Evolutionary conservation across 2,888 invertebrate species (phyloP).

Genomic region (Stramonita haemastoma): DNA sequence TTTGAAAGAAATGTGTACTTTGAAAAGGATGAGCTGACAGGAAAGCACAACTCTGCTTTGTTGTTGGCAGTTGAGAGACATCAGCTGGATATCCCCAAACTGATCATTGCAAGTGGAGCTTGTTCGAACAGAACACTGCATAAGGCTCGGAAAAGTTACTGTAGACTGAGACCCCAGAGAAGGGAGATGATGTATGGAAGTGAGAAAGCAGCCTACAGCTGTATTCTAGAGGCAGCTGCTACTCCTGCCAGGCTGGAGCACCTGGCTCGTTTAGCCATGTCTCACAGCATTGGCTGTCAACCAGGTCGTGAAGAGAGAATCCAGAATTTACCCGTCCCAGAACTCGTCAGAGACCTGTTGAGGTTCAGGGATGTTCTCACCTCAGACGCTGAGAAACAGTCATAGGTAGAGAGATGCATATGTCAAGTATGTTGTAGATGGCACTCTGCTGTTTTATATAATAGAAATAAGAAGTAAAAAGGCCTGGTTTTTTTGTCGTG

Average conservation of each 20-base stretch:
- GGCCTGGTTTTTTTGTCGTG: no score
- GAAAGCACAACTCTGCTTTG: not conserved
- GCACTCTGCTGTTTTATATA: no score
- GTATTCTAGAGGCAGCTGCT: not conserved
- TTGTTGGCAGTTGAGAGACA: not conserved
- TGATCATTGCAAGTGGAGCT: not conserved
- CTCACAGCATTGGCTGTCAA: no score
- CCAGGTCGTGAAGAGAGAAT: slow-evolving; percentile 19
- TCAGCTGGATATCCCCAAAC: not conserved
- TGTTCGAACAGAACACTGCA: not conserved
- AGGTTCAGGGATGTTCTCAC: slow-evolving; percentile 11
- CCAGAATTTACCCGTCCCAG: not conserved
- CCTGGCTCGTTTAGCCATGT: not conserved
- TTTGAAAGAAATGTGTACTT: not conserved
- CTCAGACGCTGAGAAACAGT: no score
- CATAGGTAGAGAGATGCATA: no score
- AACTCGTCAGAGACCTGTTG: not conserved
- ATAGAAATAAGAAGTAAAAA: no score
- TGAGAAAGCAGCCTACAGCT: not conserved
- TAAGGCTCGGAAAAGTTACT: not conserved
- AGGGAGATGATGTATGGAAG: not conserved
- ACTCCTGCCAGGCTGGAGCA: not conserved
- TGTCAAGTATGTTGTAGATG: no score
- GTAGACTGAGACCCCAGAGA: not conserved
- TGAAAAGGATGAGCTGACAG: not conserved